phyloP scores from a whole-genome alignment of 2,888 invertebrate species.

The Drosophila putrida region DNA sequence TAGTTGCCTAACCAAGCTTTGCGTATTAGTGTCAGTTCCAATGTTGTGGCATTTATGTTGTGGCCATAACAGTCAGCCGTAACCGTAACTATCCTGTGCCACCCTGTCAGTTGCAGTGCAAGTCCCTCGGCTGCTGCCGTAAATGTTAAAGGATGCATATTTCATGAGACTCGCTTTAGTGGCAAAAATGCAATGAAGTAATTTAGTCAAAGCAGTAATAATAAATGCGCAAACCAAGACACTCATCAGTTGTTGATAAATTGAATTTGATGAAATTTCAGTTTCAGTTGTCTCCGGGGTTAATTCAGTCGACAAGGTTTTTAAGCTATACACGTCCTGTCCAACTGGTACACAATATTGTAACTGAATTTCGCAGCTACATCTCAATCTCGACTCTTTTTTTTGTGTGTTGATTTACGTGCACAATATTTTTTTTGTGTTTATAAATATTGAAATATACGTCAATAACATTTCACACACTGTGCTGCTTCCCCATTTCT shows the following conservation, averaged over 20 bases:
- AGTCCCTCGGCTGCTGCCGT: constrained; percentile 25
- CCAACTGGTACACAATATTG: constrained; percentile 16
- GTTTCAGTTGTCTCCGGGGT: constrained; percentile 16
- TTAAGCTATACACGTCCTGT: constrained; percentile 42
- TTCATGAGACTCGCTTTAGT: constrained; percentile 60
- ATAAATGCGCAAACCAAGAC: neutral
- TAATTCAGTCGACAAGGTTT: constrained; percentile 24
- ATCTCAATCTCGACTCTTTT: neutral
- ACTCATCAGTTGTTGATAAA: constrained; percentile 41
- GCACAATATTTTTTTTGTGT: constrained; percentile 48
- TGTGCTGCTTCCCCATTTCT: constrained; percentile 23
- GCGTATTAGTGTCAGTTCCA: constrained; percentile 75
- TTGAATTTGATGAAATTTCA: constrained; percentile 57
- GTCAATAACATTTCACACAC: constrained; percentile 76
- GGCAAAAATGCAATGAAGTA: constrained; percentile 50
- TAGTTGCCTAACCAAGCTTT: constrained; percentile 72
- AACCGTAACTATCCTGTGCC: constrained; percentile 29
- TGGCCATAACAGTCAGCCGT: constrained; percentile 33
- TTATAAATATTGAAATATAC: constrained; percentile 81
- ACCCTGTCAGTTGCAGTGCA: constrained; percentile 61
- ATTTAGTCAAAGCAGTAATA: constrained; percentile 45
- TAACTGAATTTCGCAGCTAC: constrained; percentile 9
- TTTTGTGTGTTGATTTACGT: constrained; percentile 37
- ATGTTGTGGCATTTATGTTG: constrained; percentile 70
- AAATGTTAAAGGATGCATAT: constrained; percentile 76